These are phyloP conservation scores for Rotaria socialis DNA, from an alignment of 2,888 invertebrate species.

Conservation along the genomic window DNA sequence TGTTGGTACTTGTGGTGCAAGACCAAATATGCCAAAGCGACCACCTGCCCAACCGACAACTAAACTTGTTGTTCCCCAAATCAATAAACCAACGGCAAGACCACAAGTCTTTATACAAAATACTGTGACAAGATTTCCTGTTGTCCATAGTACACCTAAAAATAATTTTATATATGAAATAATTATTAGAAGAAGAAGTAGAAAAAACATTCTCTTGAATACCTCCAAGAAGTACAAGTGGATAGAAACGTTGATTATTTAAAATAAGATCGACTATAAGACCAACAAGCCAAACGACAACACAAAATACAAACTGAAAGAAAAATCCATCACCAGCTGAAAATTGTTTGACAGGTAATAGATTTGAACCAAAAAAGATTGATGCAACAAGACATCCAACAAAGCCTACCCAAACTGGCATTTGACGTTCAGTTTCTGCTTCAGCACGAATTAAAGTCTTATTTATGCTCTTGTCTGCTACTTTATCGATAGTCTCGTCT, in stretches of 20 bases:
- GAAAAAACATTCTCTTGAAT: conserved; percentile 60
- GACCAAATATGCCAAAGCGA: conserved; percentile 51
- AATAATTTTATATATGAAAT: neutral
- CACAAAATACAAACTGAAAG: conserved; percentile 61
- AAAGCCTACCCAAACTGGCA: neutral
- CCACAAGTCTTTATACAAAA: conserved; percentile 62
- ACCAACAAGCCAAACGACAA: conserved; percentile 59
- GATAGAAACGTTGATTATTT: conserved; percentile 59
- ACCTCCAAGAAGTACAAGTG: conserved; percentile 62
- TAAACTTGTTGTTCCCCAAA: conserved; percentile 61
- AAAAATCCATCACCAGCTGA: conserved; percentile 61
- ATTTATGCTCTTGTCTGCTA: too few relatives aligned
- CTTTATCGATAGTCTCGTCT: neutral
- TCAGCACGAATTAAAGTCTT: neutral
- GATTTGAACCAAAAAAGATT: conserved; percentile 61
- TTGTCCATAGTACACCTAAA: conserved; percentile 24
- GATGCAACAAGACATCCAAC: conserved; percentile 56
- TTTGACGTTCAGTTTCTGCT: neutral
- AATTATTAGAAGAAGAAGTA: neutral
- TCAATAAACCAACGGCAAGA: conserved; percentile 60
- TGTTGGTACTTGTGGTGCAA: neutral
- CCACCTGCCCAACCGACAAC: conserved; percentile 61
- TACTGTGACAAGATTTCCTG: conserved; percentile 61
- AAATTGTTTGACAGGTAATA: conserved; percentile 60
- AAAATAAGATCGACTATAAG: conserved; percentile 55